Evolutionary conservation across 2,113 vertebrate genomes (phyloP), one percentile per base, ranked within the genome.

Genomic region (Clarias macrocephalus): DNA sequence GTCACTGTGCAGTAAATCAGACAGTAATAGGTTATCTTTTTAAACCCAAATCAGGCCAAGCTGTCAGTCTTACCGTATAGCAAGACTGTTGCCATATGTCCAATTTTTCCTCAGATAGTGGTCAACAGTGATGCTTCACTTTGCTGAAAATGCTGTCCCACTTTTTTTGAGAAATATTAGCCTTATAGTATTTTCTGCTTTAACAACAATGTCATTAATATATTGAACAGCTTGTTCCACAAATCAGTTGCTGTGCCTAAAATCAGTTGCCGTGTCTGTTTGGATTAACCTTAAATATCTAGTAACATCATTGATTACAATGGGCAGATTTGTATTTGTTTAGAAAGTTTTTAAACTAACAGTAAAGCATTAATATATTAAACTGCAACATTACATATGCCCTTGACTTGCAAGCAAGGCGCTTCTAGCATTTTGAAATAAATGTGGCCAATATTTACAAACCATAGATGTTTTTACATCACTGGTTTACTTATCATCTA

Each of bases 1-100:
- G 83, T 28, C 57, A 30, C 25, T 85, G 72, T 48, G 56, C 83
- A 28, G 75, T 80, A 57, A 86, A 86, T 86, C 30, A 2, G 63
- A 57, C 70, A 37, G 85, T 80, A 86, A 86, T 86, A 25, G 85
- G 48, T 86, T 86, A 25, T 86, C 79, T 87, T 82, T 82, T 87
- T 60, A 82, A 75, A 59, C 86, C 57, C 68, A 87, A 82, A 87
- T 37, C 82, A 80, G 86, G 80, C 82, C 80, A 87, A 82, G 79
- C 76, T 82, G 80, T 37, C 57, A 60, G 56, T 56, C 57, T 54
- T 33, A 63, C 65, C 63, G 37, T 82, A 66, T 63, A 54, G 57
- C 0, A n/a, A n/a, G n/a, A 42, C 86, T 75, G 23, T 87, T 56
- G 68, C 66, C 37, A 54, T 86, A 54, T 82, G 66, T 82, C 82